Base-by-base conservation (phyloP, 1,140 invertebrate species). In the Trichoplusia ni region DNA sequence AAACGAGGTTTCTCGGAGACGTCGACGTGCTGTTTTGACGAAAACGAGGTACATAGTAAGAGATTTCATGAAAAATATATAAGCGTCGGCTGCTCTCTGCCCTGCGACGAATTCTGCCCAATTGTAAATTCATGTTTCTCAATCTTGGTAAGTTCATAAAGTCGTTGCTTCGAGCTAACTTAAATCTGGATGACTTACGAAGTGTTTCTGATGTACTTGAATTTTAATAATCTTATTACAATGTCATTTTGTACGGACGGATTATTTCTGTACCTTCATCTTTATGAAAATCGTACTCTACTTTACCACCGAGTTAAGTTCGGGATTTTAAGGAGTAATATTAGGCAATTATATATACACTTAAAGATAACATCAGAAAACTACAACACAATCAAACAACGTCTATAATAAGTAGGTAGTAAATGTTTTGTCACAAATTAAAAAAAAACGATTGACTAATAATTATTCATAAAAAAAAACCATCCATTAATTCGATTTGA, bases 101-200 rank as follows among this genome's bases (percentile, higher is more conserved):
- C 44, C 2, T 5, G 7, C 25, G 19, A 19, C 29, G 8, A 16
- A 29, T 18, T 25, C 8, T 47, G 9, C 7, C 11, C 18, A 18
- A 63, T 68, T 63, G 38, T 14, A 11, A 58, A 68, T 68, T 68
- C 53, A 68, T 63, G 42, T 11, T 58, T 16, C 37, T 46, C 35
- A 59, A 51, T 51, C 23, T 44, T 9, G 6, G 19, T 31, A 11
- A 61, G 23, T 58, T 62, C 9, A 60, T 49, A 47, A 49, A 21
- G n/a, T 16, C 16, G 47, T 51, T 9, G 23, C 40, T 42, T 42
- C 11, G 5, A 19, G 31, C 13, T 46, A 46, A 46, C 47, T 53
- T 16, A n/a, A 44, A 53, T 19, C 53, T 47, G n/a, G 19, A 54
- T 33, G 53, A 49, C 49, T 61, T 38, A 60, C 19, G 19, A 65